phyloP scores from a whole-genome alignment of 2,113 vertebrate species.

The Zosterops hypoxanthus region DNA sequence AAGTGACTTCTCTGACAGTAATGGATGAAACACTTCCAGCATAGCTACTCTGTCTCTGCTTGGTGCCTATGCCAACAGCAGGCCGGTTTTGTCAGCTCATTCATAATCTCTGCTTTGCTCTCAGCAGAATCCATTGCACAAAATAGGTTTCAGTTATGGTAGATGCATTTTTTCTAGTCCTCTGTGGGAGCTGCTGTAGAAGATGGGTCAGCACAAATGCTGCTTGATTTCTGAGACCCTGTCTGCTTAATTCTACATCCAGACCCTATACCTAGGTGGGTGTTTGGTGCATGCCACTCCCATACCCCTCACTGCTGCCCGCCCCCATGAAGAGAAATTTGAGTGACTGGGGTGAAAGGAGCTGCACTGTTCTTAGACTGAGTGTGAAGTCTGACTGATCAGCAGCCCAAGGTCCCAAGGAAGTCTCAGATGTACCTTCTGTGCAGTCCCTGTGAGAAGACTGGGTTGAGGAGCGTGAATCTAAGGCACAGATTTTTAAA shows the following conservation, averaged over 20 bases:
- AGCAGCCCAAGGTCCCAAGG: not conserved
- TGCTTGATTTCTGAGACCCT: not conserved
- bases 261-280: not conserved
- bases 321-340: not conserved
- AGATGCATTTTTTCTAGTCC: not conserved
- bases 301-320: not conserved
- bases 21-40: slow-evolving; percentile 45
- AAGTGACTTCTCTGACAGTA: slow-evolving; percentile 58
- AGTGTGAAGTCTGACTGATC: not conserved
- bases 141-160: not conserved
- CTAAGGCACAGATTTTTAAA: not conserved
- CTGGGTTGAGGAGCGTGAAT: not conserved
- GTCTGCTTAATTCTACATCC: not conserved
- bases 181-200: not conserved
- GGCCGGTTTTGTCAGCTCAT: slow-evolving; percentile 64
- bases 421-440: not conserved
- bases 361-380: not conserved
- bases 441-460: not conserved
- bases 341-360: not conserved
- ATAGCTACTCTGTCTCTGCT: slow-evolving; percentile 43
- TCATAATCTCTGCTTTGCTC: slow-evolving; percentile 63
- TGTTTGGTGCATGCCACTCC: not conserved
- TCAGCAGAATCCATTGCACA: slow-evolving; percentile 7
- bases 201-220: not conserved
- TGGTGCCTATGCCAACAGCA: slow-evolving; percentile 35